These are phyloP conservation scores for Popillia japonica DNA, from an alignment of 1,140 invertebrate species.

Conservation along the genomic window DNA sequence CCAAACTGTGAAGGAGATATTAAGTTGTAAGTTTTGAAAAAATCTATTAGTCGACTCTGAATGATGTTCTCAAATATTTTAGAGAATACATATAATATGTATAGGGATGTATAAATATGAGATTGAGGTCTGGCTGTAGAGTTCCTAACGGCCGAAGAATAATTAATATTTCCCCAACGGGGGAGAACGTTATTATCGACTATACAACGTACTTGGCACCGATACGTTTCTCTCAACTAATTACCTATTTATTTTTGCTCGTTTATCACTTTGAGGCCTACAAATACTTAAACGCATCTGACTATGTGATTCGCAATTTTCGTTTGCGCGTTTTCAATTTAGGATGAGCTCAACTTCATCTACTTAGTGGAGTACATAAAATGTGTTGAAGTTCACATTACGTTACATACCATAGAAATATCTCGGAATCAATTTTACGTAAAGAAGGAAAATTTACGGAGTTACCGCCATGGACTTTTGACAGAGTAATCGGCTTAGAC, in stretches of 20 bases:
- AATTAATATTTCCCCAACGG: constrained; percentile 21
- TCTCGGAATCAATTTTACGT: no score
- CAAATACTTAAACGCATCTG: background rate
- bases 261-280: background rate
- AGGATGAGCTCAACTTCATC: background rate
- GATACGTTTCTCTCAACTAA: background rate
- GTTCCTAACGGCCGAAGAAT: background rate
- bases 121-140: background rate
- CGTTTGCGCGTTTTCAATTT: background rate
- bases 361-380: background rate
- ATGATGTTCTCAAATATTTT: no score
- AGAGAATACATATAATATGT: no score
- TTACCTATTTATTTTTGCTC: constrained; percentile 13
- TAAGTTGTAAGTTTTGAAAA: no score
- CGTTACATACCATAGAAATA: no score
- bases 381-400: no score
- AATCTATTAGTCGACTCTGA: no score
- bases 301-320: constrained; percentile 2
- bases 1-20: no score
- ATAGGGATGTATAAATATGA: background rate
- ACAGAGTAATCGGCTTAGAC: no score
- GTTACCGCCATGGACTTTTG: no score
- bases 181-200: background rate
- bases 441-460: no score
- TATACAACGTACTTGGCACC: background rate